A percentile compares a stretch with the other conserved stretches of the same genome.
These are phyloP conservation scores for Callospermophilus lateralis DNA, from an alignment of 2,113 vertebrate genomes.

Conservation along the genomic window DNA sequence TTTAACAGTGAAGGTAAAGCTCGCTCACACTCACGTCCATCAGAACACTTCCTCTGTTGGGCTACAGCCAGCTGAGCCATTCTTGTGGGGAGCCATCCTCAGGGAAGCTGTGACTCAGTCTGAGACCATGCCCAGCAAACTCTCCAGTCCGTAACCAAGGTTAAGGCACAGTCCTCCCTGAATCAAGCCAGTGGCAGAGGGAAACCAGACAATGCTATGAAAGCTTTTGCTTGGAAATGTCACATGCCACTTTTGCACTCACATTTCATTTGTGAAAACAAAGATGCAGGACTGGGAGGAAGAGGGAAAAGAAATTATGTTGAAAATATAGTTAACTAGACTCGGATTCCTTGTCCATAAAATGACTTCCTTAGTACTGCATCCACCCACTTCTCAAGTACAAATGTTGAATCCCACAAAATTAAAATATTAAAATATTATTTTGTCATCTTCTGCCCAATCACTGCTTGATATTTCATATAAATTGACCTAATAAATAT, in stretches of 20 bases:
- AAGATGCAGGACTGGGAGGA: neutral
- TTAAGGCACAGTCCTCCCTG: neutral
- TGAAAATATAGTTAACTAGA: neutral
- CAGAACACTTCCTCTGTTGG: too few species aligned
- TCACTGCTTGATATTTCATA: neutral
- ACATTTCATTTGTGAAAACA: neutral
- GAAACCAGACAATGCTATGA: neutral
- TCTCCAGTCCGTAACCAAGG: neutral
- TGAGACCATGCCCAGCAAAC: neutral
- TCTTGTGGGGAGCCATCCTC: too few species aligned
- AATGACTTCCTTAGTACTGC: neutral
- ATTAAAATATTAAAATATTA: neutral
- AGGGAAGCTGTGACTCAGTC: too few species aligned
- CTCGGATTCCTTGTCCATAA: neutral
- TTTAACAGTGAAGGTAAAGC: neutral
- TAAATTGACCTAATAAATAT: neutral
- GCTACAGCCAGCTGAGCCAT: too few species aligned
- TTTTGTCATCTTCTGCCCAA: slow-evolving; percentile 17
- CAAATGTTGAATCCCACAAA: neutral
- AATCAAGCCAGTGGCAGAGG: neutral
- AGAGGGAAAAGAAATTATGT: neutral
- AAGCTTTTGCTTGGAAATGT: neutral
- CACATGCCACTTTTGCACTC: neutral
- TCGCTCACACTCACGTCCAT: neutral
- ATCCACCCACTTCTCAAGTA: neutral